Conservation (phyloP, 2,888 invertebrate species). For the Calameuta filiformis region DNA sequence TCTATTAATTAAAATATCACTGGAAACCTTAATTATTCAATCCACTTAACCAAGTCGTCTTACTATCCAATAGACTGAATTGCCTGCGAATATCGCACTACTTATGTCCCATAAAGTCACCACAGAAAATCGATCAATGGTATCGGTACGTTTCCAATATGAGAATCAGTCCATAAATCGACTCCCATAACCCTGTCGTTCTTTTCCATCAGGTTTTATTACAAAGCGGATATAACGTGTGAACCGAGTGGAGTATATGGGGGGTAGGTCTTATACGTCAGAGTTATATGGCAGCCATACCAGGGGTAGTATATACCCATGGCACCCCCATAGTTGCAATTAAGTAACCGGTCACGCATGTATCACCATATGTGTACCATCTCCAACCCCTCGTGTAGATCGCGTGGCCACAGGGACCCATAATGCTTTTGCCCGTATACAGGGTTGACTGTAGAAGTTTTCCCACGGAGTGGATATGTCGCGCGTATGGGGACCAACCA, state of each 20-base stretch:
- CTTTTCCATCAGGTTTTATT: not conserved
- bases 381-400: not conserved
- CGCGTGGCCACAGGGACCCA: not conserved
- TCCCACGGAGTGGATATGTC: conserved; percentile 33
- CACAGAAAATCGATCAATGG: not conserved
- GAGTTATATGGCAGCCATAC: not conserved
- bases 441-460: conserved; percentile 18
- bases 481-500: conserved; percentile 32
- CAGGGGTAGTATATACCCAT: not conserved
- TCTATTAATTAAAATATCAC: not conserved
- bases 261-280: not conserved
- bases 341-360: not conserved
- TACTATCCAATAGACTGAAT: not conserved
- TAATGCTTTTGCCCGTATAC: not conserved
- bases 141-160: not conserved
- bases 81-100: not conserved
- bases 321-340: not conserved
- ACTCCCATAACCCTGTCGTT: not conserved
- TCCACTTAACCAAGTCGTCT: not conserved
- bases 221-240: not conserved
- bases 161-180: not conserved
- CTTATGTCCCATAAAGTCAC: not conserved
- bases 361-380: not conserved
- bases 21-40: not conserved
- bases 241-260: not conserved